These are phyloP conservation scores for Atethmia centrago DNA, from an alignment of 2,888 invertebrate species.

Conservation along the genomic window DNA sequence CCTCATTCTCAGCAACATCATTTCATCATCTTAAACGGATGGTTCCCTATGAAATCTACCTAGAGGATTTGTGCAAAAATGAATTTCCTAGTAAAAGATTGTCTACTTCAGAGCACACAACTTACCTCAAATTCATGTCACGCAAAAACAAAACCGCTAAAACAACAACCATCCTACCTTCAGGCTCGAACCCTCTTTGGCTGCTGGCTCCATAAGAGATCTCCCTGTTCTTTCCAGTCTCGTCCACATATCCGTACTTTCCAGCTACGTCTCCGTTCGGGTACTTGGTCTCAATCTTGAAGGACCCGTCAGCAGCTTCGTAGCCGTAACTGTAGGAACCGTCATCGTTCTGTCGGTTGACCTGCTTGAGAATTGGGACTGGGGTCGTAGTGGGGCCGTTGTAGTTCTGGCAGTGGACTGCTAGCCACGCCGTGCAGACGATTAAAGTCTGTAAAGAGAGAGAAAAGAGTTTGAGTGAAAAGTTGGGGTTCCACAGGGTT, in stretches of 20 bases:
- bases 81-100: not conserved
- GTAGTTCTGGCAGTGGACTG: slow-evolving; percentile 81
- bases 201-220: slow-evolving; percentile 96
- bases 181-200: slow-evolving; percentile 95
- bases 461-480: not conserved
- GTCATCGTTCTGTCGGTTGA: slow-evolving; percentile 96
- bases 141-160: slow-evolving; percentile 37
- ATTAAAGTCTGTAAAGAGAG: slow-evolving; percentile 71
- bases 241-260: slow-evolving; percentile 97
- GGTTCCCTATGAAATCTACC: not conserved
- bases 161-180: slow-evolving; percentile 85
- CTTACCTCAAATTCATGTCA: slow-evolving; percentile 1
- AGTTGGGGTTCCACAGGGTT: not conserved
- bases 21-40: not conserved
- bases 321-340: slow-evolving; percentile 97
- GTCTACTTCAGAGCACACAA: not conserved
- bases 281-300: slow-evolving; percentile 97
- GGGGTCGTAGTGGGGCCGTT: slow-evolving; percentile 93
- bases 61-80: not conserved
- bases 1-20: not conserved
- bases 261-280: slow-evolving; percentile 96
- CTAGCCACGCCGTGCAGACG: slow-evolving; percentile 69
- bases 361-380: slow-evolving; percentile 95
- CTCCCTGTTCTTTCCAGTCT: slow-evolving; percentile 93
- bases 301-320: slow-evolving; percentile 96